Base-by-base conservation (phyloP, 2,888 invertebrate genomes). In the Drosophila lacicola region DNA sequence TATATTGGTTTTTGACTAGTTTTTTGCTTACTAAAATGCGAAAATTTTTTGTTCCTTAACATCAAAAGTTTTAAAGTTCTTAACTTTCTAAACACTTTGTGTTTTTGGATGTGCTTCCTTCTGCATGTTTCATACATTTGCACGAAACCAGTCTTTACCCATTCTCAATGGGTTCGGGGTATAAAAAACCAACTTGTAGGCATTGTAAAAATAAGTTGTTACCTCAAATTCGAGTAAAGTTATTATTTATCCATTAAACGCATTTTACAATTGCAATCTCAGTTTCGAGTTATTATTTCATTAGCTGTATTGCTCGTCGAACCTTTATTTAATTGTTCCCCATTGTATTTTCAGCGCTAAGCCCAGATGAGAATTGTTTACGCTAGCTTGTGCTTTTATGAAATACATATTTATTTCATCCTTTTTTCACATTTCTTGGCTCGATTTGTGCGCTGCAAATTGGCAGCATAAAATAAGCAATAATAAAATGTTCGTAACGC, bases 1-100 rank as follows among this genome's bases (percentile, higher is more conserved):
- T 55, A 42, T 70, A 62, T 62, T 56, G 61, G 51, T 62, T 56
- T 68, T 70, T 51, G 46, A 37, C 58, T 34, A 54, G 53, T 49
- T 55, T n/a, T 3, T 55, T 5, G 21, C 45, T 19, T 29, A 8
- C 8, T 8, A 29, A 8, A 29, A 29, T 0, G 8, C 8, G 6
- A 8, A 8, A 1, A 29, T 29, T 8, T 8, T 8, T 29, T 29
- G 29, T 8, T 29, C 8, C 8, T 29, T 8, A 2, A 29, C 25
- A 8, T 25, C 25, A 8, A 25, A 25, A 6, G 25, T 25, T 8
- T 6, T 6, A 8, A 25, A 25, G 25, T 25, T 25, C 25, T 25
- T 1, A 33, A 33, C 9, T 33, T 33, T 33, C 9, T 33, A 33
- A 17, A 17, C 17, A 17, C 17, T 17, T 2, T 17, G 2, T 17